Evolutionary conservation across 2,797 vertebrate genomes (phyloP).

Genomic region (Semotilus atromaculatus): DNA sequence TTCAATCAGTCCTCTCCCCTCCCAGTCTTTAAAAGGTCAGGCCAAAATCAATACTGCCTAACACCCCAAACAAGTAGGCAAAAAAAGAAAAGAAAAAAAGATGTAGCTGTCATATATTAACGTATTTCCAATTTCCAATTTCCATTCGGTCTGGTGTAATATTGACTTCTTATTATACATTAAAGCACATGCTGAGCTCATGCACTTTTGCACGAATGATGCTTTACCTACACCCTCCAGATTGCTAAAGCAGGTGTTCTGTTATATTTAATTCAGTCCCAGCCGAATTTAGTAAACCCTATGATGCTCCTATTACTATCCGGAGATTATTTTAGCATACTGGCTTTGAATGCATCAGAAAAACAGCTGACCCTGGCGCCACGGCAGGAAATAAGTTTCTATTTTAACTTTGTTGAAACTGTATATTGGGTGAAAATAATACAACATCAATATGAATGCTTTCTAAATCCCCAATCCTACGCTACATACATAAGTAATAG

Average conservation of each 20-base stretch:
- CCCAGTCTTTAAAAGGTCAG: slow-evolving; percentile 51
- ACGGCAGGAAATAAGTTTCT: slow-evolving; percentile 64
- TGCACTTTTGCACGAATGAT: slow-evolving; percentile 8
- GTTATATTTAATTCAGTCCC: slow-evolving; percentile 58
- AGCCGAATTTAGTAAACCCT: slow-evolving; percentile 74
- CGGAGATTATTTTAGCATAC: slow-evolving; percentile 73
- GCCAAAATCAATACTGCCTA: slow-evolving; percentile 53
- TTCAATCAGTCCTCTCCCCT: slow-evolving; percentile 23
- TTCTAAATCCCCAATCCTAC: slow-evolving; percentile 29
- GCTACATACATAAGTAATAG: not conserved
- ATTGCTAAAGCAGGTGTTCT: slow-evolving; percentile 50
- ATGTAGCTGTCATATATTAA: slow-evolving; percentile 9
- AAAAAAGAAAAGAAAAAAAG: not conserved
- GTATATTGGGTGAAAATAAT: slow-evolving; percentile 64
- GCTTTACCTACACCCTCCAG: slow-evolving; percentile 10
- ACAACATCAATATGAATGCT: slow-evolving; percentile 36
- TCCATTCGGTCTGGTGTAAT: not conserved
- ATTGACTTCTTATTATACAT: slow-evolving; percentile 14
- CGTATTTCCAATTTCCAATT: not conserved
- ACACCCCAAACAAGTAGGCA: slow-evolving; percentile 47
- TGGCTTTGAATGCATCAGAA: slow-evolving; percentile 62
- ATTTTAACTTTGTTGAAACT: slow-evolving; percentile 78
- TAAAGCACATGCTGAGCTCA: not conserved
- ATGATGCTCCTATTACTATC: slow-evolving; percentile 59
- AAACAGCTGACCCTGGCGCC: slow-evolving; percentile 77